phyloP scores from a whole-genome alignment of 2,113 vertebrate genomes.

The Leptobrachium leishanense region DNA sequence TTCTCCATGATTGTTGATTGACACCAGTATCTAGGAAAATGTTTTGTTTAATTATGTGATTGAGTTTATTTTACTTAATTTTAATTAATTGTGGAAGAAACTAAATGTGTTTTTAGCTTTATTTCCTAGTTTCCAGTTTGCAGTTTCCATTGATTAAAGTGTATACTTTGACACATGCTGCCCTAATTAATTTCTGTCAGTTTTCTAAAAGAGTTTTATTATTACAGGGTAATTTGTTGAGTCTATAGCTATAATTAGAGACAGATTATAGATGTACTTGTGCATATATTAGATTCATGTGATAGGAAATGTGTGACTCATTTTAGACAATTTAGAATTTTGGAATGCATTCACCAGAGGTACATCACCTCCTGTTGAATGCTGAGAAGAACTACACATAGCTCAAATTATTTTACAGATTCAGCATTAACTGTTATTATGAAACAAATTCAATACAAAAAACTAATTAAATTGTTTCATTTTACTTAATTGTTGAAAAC shows the following conservation, averaged over 20 bases:
- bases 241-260: neutral
- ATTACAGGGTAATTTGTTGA: slow-evolving; percentile 20
- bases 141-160: slow-evolving; percentile 14
- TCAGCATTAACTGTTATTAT: too few relatives aligned
- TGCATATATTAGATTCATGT: slow-evolving; percentile 11
- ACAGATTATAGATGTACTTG: neutral
- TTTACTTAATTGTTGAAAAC: too few relatives aligned
- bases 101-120: neutral
- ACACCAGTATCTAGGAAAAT: neutral
- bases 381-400: neutral
- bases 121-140: slow-evolving; percentile 19
- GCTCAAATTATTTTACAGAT: neutral
- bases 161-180: slow-evolving; percentile 12
- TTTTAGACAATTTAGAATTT: neutral
- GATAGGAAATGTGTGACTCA: neutral
- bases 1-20: too few relatives aligned
- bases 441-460: too few relatives aligned
- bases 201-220: slow-evolving; percentile 11
- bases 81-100: neutral
- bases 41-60: slow-evolving; percentile 9
- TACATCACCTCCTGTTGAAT: neutral
- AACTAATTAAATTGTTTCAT: too few relatives aligned
- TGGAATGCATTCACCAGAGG: neutral
- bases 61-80: slow-evolving; percentile 17
- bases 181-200: slow-evolving; percentile 17